Conservation (phyloP, 1,140 invertebrate species). For the Schlechtendalia chinensis region DNA sequence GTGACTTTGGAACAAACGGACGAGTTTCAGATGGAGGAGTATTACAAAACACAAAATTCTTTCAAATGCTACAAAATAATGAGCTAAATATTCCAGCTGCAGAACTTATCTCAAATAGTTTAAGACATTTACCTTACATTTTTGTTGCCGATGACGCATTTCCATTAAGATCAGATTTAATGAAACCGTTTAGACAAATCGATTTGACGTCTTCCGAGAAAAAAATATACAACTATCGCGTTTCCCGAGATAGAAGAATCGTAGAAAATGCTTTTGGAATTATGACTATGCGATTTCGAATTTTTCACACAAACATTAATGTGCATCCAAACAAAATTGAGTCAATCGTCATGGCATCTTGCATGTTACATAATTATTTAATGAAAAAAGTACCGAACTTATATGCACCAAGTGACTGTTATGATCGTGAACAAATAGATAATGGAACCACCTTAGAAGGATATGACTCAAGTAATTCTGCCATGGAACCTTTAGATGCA, state of each 20-base stretch:
- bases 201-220: slow-evolving; percentile 7
- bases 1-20: slow-evolving; percentile 51
- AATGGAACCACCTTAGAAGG: too few relatives aligned
- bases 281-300: slow-evolving; percentile 28
- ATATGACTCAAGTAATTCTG: too few relatives aligned
- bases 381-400: slow-evolving; percentile 24
- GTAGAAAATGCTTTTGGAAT: slow-evolving; percentile 21
- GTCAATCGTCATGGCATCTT: slow-evolving; percentile 54
- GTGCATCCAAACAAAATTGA: slow-evolving; percentile 52
- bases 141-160: slow-evolving; percentile 42
- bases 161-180: slow-evolving; percentile 12
- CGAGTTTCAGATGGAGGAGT: slow-evolving; percentile 56
- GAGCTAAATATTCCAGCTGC: slow-evolving; percentile 54
- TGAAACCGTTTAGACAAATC: slow-evolving; percentile 27
- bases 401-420: slow-evolving; percentile 9
- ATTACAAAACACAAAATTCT: slow-evolving; percentile 54
- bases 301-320: slow-evolving; percentile 39
- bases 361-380: slow-evolving; percentile 54
- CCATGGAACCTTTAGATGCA: too few relatives aligned
- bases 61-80: slow-evolving; percentile 52
- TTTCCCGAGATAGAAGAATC: slow-evolving; percentile 16
- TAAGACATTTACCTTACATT: slow-evolving; percentile 50
- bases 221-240: slow-evolving; percentile 42
- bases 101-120: slow-evolving; percentile 54
- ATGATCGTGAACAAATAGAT: too few relatives aligned